A percentile compares a stretch with the other conserved stretches of the same genome.
phyloP scores from a whole-genome alignment of 2,888 invertebrate genomes.

The Onthophagus sagittarius region DNA sequence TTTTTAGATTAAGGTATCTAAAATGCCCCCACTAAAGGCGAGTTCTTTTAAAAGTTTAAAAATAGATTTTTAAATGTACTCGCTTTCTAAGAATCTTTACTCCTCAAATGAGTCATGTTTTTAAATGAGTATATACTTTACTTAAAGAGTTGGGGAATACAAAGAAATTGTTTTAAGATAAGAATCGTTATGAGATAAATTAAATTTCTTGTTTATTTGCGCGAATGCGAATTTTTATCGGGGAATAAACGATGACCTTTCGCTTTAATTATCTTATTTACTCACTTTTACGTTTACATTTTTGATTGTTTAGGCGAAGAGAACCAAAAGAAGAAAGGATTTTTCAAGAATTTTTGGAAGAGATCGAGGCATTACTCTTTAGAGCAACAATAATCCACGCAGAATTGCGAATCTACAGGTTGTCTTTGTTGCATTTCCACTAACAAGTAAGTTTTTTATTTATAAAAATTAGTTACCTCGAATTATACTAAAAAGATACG shows the following conservation, averaged over 20 bases:
- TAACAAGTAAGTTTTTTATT: not conserved
- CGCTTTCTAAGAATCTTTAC: too few species aligned
- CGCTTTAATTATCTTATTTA: not conserved
- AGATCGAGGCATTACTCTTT: conserved; percentile 81
- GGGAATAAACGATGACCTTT: too few species aligned
- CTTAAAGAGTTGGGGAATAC: too few species aligned
- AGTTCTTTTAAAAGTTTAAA: too few species aligned
- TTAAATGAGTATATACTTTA: too few species aligned
- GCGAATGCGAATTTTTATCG: too few species aligned
- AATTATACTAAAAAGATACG: not conserved
- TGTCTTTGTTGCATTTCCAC: conserved; percentile 1
- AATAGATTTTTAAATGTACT: too few species aligned
- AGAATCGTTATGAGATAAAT: too few species aligned
- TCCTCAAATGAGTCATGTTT: too few species aligned
- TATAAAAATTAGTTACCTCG: conserved; percentile 11
- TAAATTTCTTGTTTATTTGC: too few species aligned
- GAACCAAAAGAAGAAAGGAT: conserved; percentile 79
- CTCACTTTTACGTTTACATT: not conserved
- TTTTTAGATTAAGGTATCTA: not conserved
- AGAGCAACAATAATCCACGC: conserved; percentile 66
- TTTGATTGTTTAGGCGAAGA: conserved; percentile 55
- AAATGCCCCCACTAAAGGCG: not conserved
- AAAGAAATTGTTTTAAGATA: too few species aligned
- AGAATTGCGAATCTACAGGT: conserved; percentile 3
- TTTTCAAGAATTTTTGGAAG: conserved; percentile 87